Percentiles rank a stretch among this genome's conserved stretches.
Evolutionary conservation across 2,113 vertebrate species (phyloP).

Genomic region (Leuciscus idus): DNA sequence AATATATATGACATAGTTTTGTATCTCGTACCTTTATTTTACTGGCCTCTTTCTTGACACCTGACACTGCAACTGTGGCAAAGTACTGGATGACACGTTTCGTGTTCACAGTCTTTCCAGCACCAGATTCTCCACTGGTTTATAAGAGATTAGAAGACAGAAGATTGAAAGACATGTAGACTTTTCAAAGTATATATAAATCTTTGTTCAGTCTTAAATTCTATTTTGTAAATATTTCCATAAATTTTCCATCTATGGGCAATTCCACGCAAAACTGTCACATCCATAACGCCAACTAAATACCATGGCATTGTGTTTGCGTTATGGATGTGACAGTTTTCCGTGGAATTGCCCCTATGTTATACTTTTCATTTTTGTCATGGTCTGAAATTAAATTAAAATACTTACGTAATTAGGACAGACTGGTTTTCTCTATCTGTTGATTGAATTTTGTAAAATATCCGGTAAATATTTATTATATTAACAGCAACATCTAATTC

Average conservation of each 20-base stretch:
- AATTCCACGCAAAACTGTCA: too few relatives aligned
- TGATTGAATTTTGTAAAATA: neutral
- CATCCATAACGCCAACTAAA: too few relatives aligned
- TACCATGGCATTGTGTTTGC: too few relatives aligned
- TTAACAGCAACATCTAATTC: neutral
- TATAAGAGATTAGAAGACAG: neutral
- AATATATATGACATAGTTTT: neutral
- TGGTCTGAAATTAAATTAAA: neutral
- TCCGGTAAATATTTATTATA: neutral
- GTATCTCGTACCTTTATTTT: conserved; percentile 56
- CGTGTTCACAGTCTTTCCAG: conserved; percentile 60
- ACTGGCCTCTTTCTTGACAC: conserved; percentile 8
- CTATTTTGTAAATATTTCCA: neutral
- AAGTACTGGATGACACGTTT: conserved; percentile 62
- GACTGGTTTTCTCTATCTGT: conserved; percentile 20
- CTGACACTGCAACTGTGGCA: conserved; percentile 49
- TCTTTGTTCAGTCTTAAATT: neutral
- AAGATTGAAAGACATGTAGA: neutral
- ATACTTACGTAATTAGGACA: neutral
- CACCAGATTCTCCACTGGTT: conserved; percentile 60
- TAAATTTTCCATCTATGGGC: too few relatives aligned
- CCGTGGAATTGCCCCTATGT: too few relatives aligned
- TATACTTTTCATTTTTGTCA: neutral
- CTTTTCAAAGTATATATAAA: neutral
- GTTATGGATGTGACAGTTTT: too few relatives aligned